These are phyloP conservation scores for Epizoanthus illoricatus DNA, from an alignment of 92 coral and sea anemone genomes.

Conservation along the genomic window DNA sequence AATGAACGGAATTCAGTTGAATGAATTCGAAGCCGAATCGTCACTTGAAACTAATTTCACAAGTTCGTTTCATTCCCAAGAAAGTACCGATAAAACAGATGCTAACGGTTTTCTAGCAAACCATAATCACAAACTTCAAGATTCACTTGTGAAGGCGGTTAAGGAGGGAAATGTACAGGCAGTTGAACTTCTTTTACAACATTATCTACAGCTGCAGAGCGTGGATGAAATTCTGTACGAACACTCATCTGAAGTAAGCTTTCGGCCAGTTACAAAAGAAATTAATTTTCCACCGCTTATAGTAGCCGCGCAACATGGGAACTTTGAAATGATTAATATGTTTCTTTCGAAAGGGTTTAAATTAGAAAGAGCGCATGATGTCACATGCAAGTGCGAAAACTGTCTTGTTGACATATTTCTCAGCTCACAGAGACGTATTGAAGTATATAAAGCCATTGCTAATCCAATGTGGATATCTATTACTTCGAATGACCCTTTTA, in stretches of 20 bases:
- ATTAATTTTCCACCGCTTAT: conserved; percentile 82
- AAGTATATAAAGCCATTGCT: conserved; percentile 80
- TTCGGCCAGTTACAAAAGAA: conserved; percentile 37
- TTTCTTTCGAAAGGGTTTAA: conserved; percentile 81
- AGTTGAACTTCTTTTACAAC: conserved; percentile 69
- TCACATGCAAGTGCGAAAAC: conserved; percentile 79
- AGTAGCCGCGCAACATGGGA: conserved; percentile 92
- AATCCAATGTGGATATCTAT: conserved; percentile 91
- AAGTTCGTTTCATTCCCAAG: conserved; percentile 29
- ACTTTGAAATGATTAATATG: conserved; percentile 76
- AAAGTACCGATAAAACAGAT: conserved; percentile 50
- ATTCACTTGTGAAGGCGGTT: conserved; percentile 74
- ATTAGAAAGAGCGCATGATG: conserved; percentile 83
- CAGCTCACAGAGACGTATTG: conserved; percentile 86
- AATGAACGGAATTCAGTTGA: conserved; percentile 32
- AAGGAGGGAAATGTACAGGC: conserved; percentile 65
- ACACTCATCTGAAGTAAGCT: conserved; percentile 19
- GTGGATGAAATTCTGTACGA: conserved; percentile 50
- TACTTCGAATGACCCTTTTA: conserved; percentile 80
- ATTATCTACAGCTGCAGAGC: conserved; percentile 63
- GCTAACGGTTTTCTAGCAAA: conserved; percentile 72
- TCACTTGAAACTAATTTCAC: conserved; percentile 19
- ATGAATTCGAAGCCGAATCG: conserved; percentile 4
- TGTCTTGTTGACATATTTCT: conserved; percentile 77
- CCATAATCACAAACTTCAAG: conserved; percentile 73